These are phyloP conservation scores for Agrypnia vestita DNA, from an alignment of 1,140 invertebrate species.

Conservation along the genomic window DNA sequence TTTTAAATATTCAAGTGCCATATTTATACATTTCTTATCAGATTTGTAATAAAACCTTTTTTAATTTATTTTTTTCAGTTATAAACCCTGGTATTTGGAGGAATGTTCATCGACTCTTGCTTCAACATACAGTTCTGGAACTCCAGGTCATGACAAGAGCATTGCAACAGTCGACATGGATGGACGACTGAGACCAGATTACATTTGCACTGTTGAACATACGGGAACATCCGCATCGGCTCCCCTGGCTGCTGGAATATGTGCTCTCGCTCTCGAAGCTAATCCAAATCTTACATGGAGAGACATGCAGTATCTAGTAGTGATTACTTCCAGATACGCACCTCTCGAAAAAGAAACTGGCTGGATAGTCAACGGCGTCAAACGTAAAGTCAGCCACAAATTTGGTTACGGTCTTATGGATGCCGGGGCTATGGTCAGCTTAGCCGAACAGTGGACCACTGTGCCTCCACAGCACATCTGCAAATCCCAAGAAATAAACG, in stretches of 20 bases:
- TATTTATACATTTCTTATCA: too few relatives aligned
- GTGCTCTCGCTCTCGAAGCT: slow-evolving; percentile 94
- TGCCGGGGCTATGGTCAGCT: slow-evolving; percentile 91
- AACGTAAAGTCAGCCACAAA: slow-evolving; percentile 94
- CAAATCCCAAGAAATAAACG: slow-evolving; percentile 90
- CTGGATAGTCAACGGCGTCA: slow-evolving; percentile 94
- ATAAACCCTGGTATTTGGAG: slow-evolving; percentile 98
- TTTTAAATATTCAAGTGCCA: neutral
- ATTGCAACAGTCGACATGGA: slow-evolving; percentile 98
- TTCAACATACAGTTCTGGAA: slow-evolving; percentile 96
- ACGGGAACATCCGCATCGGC: slow-evolving; percentile 96
- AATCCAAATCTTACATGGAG: slow-evolving; percentile 96
- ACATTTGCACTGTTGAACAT: slow-evolving; percentile 91
- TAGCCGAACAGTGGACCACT: slow-evolving; percentile 93
- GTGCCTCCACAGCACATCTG: slow-evolving; percentile 98
- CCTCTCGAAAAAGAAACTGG: slow-evolving; percentile 89
- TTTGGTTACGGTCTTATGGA: slow-evolving; percentile 99
- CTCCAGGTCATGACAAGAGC: slow-evolving; percentile 93
- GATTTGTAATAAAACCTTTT: too few relatives aligned
- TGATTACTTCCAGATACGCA: slow-evolving; percentile 88
- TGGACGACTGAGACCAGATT: slow-evolving; percentile 85
- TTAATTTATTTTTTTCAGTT: slow-evolving; percentile 68
- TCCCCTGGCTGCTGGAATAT: slow-evolving; percentile 95
- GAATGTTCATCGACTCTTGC: slow-evolving; percentile 97
- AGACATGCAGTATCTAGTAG: slow-evolving; percentile 98